phyloP scores from a whole-genome alignment of 2,797 vertebrate genomes.

The Gymnothorax reevesii region DNA sequence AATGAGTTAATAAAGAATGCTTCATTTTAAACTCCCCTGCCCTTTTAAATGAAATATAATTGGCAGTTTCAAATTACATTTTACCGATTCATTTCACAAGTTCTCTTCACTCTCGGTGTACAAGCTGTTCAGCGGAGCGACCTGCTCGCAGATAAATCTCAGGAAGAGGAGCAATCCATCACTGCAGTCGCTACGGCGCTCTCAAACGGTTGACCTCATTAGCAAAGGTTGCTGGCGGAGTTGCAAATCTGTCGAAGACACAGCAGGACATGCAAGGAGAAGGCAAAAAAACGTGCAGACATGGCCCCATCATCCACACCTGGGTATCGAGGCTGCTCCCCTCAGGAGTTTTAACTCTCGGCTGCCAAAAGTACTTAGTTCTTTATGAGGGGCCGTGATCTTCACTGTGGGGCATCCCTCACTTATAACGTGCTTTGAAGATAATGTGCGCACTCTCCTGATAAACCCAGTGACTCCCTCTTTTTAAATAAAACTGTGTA shows the following conservation, averaged over 20 bases:
- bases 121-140: neutral
- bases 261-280: neutral
- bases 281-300: constrained; percentile 27
- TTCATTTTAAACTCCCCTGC: neutral
- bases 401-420: neutral
- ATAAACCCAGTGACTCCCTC: constrained; percentile 4
- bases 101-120: neutral
- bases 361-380: neutral
- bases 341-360: neutral
- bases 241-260: constrained; percentile 35
- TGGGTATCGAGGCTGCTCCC: neutral
- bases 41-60: neutral
- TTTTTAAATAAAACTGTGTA: constrained; percentile 37
- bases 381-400: neutral
- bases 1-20: too few species aligned
- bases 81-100: neutral
- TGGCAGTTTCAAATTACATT: neutral
- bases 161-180: neutral
- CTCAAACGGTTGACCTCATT: constrained; percentile 32
- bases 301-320: constrained; percentile 28
- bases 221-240: neutral
- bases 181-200: constrained; percentile 9
- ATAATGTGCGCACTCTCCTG: neutral
- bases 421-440: constrained; percentile 2
- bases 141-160: neutral